Base-by-base conservation (phyloP, 2,888 invertebrate genomes). In the Limenitis camilla region DNA sequence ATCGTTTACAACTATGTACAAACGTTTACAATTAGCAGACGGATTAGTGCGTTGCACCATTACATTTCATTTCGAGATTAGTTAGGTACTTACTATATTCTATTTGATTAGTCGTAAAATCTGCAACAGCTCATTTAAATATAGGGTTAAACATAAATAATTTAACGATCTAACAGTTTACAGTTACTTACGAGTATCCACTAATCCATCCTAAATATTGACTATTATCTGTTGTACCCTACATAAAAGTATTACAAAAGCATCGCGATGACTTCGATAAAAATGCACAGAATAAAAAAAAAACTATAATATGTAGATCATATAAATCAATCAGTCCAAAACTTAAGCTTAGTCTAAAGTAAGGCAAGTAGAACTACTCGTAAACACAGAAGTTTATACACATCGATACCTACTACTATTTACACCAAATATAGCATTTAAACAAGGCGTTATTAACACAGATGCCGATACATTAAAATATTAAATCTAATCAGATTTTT, bases 281-380 rank as follows among this genome's bases (percentile, higher is more conserved):
- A 76, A 78, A 78, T 79, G 80, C 76, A 74, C 66, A 68, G 66
- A 69, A 71, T 75, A 76, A 72, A 75, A 71, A 75, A 71, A 61
- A 65, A 66, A 60, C 65, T 67, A 67, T 68, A 73, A 65, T 70
- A 72, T 66, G 67, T 77, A 76, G 73, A 73, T 75, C 74, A 76
- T 76, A 70, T 60, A 78, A 76, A 81, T 73, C 77, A 78, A 78
- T 84, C 85, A 84, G 85, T 84, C 85, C 78, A 78, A 72, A 68
- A 68, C 71, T 69, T 69, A 82, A 74, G 69, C 73, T 69, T 74
- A 68, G 72, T 70, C 69, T 78, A 78, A 67, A 66, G 56, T 62
- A 77, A 79, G 83, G 84, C 84, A 84, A 83, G 83, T 81, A 76
- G 69, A 69, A 73, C 73, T 81, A 65, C 64, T 61, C 53, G 56